phyloP scores from a whole-genome alignment of 2,113 vertebrate species.

The Paralichthys olivaceus region DNA sequence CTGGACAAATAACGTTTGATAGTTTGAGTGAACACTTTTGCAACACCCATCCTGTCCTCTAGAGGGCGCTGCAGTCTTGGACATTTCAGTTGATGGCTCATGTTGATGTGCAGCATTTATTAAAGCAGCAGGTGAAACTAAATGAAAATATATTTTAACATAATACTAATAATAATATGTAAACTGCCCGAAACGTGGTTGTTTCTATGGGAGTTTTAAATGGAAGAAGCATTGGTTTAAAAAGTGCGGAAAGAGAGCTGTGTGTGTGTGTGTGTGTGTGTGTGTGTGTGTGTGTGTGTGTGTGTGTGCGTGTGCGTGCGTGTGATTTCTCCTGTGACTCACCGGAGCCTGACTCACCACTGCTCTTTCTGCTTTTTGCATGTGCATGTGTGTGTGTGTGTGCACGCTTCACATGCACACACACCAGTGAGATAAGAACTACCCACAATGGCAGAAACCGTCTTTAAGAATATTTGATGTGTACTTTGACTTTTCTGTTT shows the following conservation, averaged over 20 bases:
- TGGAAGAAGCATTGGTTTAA: too few relatives aligned
- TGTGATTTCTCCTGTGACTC: slow-evolving; percentile 70
- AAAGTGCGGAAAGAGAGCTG: neutral
- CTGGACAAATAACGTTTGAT: too few relatives aligned
- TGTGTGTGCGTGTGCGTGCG: slow-evolving; percentile 58
- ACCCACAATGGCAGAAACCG: too few relatives aligned
- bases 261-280: slow-evolving; percentile 5
- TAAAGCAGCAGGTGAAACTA: neutral
- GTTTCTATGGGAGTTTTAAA: too few relatives aligned
- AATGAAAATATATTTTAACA: too few relatives aligned
- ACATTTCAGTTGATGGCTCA: neutral
- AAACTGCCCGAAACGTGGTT: too few relatives aligned
- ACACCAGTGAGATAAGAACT: neutral
- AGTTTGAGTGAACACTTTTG: neutral
- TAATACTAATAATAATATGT: too few relatives aligned
- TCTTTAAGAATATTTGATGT: too few relatives aligned
- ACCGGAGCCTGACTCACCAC: slow-evolving; percentile 69
- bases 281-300: neutral
- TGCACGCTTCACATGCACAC: neutral
- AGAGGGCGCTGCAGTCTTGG: slow-evolving; percentile 39
- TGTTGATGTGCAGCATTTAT: neutral
- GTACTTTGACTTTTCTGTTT: too few relatives aligned
- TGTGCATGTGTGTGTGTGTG: slow-evolving; percentile 35
- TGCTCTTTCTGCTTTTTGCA: slow-evolving; percentile 20
- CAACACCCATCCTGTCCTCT: slow-evolving; percentile 24